Evolutionary conservation across 2,113 vertebrate genomes (phyloP).

Genomic region (Microtus oregoni): DNA sequence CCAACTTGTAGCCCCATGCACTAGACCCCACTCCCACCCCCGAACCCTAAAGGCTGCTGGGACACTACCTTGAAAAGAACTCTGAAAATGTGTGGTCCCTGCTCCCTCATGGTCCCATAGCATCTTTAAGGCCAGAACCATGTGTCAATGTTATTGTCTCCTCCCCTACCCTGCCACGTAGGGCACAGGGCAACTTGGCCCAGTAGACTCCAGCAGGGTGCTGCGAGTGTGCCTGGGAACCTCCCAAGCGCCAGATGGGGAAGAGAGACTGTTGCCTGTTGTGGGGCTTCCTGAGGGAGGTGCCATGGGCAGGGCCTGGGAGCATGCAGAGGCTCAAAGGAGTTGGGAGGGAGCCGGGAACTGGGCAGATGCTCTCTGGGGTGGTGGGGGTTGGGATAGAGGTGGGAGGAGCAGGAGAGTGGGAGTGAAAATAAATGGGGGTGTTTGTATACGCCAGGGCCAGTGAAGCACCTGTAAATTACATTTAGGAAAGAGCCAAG

Average conservation of each 20-base stretch:
- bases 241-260: background rate
- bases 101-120: background rate
- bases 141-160: background rate
- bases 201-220: background rate
- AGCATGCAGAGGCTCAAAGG: background rate
- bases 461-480: background rate
- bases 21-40: background rate
- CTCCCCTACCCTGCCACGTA: accelerated
- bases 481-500: background rate
- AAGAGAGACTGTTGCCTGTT: background rate
- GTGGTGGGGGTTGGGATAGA: background rate
- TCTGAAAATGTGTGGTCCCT: background rate
- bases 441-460: accelerated
- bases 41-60: no score
- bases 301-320: background rate
- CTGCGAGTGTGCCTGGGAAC: background rate
- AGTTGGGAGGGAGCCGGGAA: background rate
- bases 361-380: background rate
- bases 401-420: background rate
- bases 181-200: background rate
- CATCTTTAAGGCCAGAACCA: background rate
- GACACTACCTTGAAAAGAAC: background rate
- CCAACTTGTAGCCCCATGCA: background rate
- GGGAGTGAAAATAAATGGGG: background rate
- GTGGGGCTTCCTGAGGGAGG: conserved; percentile 37